phyloP scores from a whole-genome alignment of 2,888 invertebrate species.

The Ophion costatus region DNA sequence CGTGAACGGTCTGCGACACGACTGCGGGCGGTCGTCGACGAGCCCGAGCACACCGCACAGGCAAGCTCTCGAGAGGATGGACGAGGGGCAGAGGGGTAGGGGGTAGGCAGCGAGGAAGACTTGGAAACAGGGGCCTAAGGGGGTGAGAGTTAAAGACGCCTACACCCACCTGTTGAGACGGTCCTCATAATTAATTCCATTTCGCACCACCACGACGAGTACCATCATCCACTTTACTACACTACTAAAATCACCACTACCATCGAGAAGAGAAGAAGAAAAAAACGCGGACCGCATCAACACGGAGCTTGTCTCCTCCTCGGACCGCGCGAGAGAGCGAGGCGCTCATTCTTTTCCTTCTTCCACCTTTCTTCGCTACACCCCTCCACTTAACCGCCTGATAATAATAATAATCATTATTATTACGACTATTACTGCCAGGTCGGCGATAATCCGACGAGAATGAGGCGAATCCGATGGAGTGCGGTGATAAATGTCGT shows the following conservation, averaged over 20 bases:
- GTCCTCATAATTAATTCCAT: constrained; percentile 83
- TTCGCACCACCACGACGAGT: constrained; percentile 79
- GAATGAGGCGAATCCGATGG: constrained; percentile 32
- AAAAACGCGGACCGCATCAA: constrained; percentile 56
- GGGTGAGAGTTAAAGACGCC: constrained; percentile 79
- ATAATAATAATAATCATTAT: constrained; percentile 48
- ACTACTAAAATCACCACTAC: constrained; percentile 49
- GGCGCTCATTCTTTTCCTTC: constrained; percentile 28
- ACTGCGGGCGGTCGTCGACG: constrained; percentile 72
- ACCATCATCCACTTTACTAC: constrained; percentile 66
- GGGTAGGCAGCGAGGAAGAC: constrained; percentile 50
- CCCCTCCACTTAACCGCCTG: constrained; percentile 42
- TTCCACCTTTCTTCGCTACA: constrained; percentile 28
- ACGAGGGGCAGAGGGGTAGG: constrained; percentile 49
- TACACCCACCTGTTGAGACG: constrained; percentile 83
- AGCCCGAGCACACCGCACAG: constrained; percentile 57
- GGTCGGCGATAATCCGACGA: constrained; percentile 51
- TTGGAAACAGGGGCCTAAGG: constrained; percentile 58
- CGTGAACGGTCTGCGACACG: constrained; percentile 79
- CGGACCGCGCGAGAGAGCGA: constrained; percentile 40
- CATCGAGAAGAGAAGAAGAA: constrained; percentile 34
- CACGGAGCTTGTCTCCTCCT: constrained; percentile 53
- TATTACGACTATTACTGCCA: constrained; percentile 48
- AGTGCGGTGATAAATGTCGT: constrained; percentile 55
- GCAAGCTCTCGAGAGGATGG: constrained; percentile 61